These are phyloP conservation scores for Drosophila aldrichi DNA, from an alignment of 2,888 invertebrate genomes.

Conservation along the genomic window DNA sequence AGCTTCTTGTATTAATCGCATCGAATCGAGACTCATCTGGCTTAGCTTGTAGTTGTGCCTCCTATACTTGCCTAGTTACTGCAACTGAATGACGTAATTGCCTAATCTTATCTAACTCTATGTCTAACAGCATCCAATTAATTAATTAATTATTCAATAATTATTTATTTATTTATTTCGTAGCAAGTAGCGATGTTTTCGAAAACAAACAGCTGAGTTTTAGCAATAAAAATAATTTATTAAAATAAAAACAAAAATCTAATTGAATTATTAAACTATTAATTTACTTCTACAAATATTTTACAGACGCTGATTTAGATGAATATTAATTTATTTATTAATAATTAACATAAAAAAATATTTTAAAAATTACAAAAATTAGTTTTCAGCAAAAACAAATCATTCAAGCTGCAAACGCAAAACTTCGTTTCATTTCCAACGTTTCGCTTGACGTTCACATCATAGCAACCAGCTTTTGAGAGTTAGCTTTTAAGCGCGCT, in stretches of 20 bases:
- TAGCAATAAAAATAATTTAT: slow-evolving; percentile 72
- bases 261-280: too few relatives aligned
- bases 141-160: slow-evolving; percentile 51
- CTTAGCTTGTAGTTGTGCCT: slow-evolving; percentile 41
- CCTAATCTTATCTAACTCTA: slow-evolving; percentile 45
- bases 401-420: neutral
- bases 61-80: slow-evolving; percentile 5
- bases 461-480: slow-evolving; percentile 4
- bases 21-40: slow-evolving; percentile 14
- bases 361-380: too few relatives aligned
- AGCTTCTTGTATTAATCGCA: slow-evolving; percentile 30
- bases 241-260: neutral
- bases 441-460: neutral
- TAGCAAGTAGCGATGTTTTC: slow-evolving; percentile 58
- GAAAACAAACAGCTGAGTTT: slow-evolving; percentile 22
- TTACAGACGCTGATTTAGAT: neutral
- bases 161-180: slow-evolving; percentile 60
- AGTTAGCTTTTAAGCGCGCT: slow-evolving; percentile 48
- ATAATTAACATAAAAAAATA: neutral
- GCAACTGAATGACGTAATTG: slow-evolving; percentile 28
- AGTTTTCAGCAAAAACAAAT: neutral
- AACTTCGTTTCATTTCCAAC: slow-evolving; percentile 36
- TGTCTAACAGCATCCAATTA: slow-evolving; percentile 46
- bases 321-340: neutral
- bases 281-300: neutral